Base-by-base conservation (phyloP, 2,113 vertebrate species). In the Cololabis saira region DNA sequence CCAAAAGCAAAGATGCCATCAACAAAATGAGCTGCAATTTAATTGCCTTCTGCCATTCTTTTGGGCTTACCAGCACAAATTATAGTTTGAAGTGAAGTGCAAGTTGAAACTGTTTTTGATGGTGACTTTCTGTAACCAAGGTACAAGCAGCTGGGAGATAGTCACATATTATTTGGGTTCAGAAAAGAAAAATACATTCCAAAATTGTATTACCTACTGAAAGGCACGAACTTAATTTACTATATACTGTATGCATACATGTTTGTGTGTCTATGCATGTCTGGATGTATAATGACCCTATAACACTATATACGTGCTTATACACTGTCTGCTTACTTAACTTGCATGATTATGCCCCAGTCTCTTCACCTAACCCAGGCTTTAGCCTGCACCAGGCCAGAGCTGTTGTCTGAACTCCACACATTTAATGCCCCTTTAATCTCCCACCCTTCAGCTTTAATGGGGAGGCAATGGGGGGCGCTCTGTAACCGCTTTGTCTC, bases 401-500 rank as follows among this genome's bases (percentile, higher is more conserved):
- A 50, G 55, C 72, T 88, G 80, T 71, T 65, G 51, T 62, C 45
- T 66, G 37, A 80, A 45, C 62, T 30, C 61, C 62, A 61, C 47
- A 51, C 71, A 24, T 53, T 53, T 19, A 64, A 44, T 68, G 16
- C 70, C 73, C 74, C 72, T 80, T 65, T 65, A 74, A 83, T 82
- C 61, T 69, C 47, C 82, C 61, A 71, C 64, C 55, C 62, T 80
- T 79, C 71, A 74, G 79, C 82, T 71, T 30, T 71, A 44, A 70
- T 45, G 24, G 75, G 73, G 67, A 54, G 72, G 57, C 18, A 72
- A 48, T 79, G 65, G 89, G 85, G 78, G 83, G 76, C 86, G 90
- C 95, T 90, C 94, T 95, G 90, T 95, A 96, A 96, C 93, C 81
- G 82, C 94, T 98, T 91, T 98, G 94, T 98, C 96, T 98, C 91